Percentiles rank a stretch among this genome's conserved stretches.
phyloP scores from a whole-genome alignment of 2,888 invertebrate species.

The Bombylius major region DNA sequence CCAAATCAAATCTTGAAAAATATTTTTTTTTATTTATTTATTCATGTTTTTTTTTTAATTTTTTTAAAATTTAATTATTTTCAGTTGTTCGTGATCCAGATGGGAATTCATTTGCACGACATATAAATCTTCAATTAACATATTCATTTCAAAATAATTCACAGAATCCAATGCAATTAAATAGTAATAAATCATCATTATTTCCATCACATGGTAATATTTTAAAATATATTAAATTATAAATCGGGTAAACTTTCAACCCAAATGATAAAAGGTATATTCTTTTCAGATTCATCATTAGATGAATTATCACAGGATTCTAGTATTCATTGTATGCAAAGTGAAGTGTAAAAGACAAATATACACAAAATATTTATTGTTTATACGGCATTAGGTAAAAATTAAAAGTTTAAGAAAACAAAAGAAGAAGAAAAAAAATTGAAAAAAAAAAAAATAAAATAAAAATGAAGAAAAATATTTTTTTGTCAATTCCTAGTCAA shows the following conservation, averaged over 20 bases:
- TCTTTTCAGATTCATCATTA: slow-evolving; percentile 62
- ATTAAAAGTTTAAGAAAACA: too few relatives aligned
- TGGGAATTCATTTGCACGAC: slow-evolving; percentile 62
- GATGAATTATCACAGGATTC: slow-evolving; percentile 80
- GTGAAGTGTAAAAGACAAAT: slow-evolving; percentile 47
- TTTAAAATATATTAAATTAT: neutral
- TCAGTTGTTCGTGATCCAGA: slow-evolving; percentile 56
- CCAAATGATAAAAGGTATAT: slow-evolving; percentile 7
- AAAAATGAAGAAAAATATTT: neutral
- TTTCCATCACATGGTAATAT: slow-evolving; percentile 50
- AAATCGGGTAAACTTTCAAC: neutral
- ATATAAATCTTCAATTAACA: slow-evolving; percentile 77
- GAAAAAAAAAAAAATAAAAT: neutral
- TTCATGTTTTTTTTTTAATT: slow-evolving; percentile 8
- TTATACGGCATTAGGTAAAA: too few relatives aligned
- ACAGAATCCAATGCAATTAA: slow-evolving; percentile 37
- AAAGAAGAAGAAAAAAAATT: neutral
- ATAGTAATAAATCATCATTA: slow-evolving; percentile 37
- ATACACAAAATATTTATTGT: neutral
- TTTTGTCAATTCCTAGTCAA: slow-evolving; percentile 6
- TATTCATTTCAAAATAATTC: slow-evolving; percentile 78
- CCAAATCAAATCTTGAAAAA: neutral
- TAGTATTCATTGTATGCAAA: slow-evolving; percentile 74
- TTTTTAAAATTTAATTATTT: slow-evolving; percentile 31
- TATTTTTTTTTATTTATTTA: neutral